phyloP scores from a whole-genome alignment of 1,140 invertebrate species.

The Tribolium castaneum region DNA sequence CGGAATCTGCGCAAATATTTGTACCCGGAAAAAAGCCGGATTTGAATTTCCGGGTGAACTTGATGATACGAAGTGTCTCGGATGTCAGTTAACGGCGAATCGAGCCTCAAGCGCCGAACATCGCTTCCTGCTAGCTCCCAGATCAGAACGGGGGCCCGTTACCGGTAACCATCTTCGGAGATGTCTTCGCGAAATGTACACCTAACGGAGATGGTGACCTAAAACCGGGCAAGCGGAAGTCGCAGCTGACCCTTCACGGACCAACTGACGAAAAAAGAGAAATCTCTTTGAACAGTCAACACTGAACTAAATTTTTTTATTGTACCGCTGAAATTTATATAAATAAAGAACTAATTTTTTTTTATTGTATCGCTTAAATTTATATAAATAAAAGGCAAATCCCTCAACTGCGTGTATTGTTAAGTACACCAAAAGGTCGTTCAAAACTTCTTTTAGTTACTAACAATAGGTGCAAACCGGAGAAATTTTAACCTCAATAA shows the following conservation, averaged over 20 bases:
- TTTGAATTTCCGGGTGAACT: slow-evolving; percentile 13
- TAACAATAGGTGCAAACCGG: too few relatives aligned
- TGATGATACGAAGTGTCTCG: slow-evolving; percentile 26
- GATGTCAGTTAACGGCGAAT: slow-evolving; percentile 47
- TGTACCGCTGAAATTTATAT: too few relatives aligned
- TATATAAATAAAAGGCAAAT: too few relatives aligned
- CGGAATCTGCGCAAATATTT: slow-evolving; percentile 18
- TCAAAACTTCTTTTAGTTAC: too few relatives aligned
- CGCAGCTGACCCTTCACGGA: not conserved
- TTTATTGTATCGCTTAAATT: too few relatives aligned
- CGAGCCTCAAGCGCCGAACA: slow-evolving; percentile 38
- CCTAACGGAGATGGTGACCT: slow-evolving; percentile 12
- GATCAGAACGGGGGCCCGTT: slow-evolving; percentile 7
- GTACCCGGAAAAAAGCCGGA: not conserved
- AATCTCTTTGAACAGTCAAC: too few relatives aligned
- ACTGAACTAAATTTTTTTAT: too few relatives aligned
- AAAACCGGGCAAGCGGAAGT: slow-evolving; percentile 21
- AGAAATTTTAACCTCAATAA: too few relatives aligned
- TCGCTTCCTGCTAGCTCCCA: slow-evolving; percentile 40
- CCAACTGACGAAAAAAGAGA: not conserved
- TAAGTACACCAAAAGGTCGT: too few relatives aligned
- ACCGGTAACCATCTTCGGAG: slow-evolving; percentile 28
- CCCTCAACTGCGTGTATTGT: too few relatives aligned
- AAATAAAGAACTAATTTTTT: too few relatives aligned
- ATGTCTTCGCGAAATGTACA: slow-evolving; percentile 15